Evolutionary conservation across 2,888 invertebrate genomes (phyloP).

Genomic region (Galeruca laticollis): DNA sequence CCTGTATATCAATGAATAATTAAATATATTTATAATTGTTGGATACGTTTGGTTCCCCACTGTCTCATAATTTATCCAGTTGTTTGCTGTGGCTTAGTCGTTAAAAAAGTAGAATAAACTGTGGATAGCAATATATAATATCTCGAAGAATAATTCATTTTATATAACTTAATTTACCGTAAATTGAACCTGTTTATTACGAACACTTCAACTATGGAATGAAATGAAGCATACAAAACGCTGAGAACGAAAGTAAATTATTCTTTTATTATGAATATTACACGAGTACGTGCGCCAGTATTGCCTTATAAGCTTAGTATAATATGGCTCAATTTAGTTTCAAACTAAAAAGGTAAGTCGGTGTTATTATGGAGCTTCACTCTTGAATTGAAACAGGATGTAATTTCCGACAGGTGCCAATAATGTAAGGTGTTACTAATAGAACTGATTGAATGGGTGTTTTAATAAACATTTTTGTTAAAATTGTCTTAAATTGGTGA

Average conservation of each 20-base stretch:
- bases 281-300: too few relatives aligned
- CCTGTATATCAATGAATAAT: too few relatives aligned
- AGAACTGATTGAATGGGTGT: too few relatives aligned
- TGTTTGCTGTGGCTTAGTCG: too few relatives aligned
- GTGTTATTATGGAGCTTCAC: not conserved
- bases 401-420: slow-evolving; percentile 6
- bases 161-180: too few relatives aligned
- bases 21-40: too few relatives aligned
- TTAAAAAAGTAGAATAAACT: too few relatives aligned
- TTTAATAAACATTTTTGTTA: not conserved
- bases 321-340: not conserved
- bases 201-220: not conserved
- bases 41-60: too few relatives aligned
- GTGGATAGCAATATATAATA: too few relatives aligned
- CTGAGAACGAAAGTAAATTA: not conserved
- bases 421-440: not conserved
- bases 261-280: not conserved
- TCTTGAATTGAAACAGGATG: not conserved
- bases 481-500: not conserved
- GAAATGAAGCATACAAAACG: not conserved
- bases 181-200: not conserved
- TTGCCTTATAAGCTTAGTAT: not conserved
- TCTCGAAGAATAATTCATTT: too few relatives aligned
- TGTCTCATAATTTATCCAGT: too few relatives aligned
- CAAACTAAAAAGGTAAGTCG: not conserved